Percentiles rank a stretch among this genome's conserved stretches.
These are phyloP conservation scores for Tiliacea citrago DNA, from an alignment of 2,888 invertebrate genomes.

Conservation along the genomic window DNA sequence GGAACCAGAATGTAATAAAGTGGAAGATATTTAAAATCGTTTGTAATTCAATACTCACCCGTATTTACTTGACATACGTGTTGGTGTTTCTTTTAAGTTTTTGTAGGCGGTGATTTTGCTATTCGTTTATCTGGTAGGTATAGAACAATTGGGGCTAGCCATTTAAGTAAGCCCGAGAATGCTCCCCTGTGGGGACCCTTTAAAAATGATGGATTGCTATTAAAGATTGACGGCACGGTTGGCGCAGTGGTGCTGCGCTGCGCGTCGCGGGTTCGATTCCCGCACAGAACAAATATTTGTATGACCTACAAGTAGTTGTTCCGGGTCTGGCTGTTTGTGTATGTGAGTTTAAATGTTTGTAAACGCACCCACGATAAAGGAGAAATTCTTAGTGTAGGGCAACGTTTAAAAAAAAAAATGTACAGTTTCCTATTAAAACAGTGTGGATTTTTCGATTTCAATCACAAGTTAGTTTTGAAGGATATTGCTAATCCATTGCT, in stretches of 20 bases:
- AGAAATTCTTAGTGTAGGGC: no score
- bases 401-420: no score
- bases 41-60: background rate
- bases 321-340: no score
- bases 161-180: background rate
- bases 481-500: no score
- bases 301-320: no score
- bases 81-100: background rate
- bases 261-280: no score
- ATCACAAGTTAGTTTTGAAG: no score
- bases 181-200: background rate
- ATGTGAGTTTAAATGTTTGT: no score
- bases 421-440: background rate
- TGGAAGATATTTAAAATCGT: constrained; percentile 13
- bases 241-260: no score
- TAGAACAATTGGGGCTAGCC: background rate
- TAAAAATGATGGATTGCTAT: background rate
- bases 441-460: background rate
- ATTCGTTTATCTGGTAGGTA: background rate
- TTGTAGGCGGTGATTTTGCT: background rate
- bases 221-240: no score
- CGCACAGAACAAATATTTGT: no score
- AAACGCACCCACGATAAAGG: no score
- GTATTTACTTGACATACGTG: background rate
- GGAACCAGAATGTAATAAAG: constrained; percentile 75